These are phyloP conservation scores for Nyctibius bracteatus DNA, from an alignment of 2,113 vertebrate species.

Conservation along the genomic window DNA sequence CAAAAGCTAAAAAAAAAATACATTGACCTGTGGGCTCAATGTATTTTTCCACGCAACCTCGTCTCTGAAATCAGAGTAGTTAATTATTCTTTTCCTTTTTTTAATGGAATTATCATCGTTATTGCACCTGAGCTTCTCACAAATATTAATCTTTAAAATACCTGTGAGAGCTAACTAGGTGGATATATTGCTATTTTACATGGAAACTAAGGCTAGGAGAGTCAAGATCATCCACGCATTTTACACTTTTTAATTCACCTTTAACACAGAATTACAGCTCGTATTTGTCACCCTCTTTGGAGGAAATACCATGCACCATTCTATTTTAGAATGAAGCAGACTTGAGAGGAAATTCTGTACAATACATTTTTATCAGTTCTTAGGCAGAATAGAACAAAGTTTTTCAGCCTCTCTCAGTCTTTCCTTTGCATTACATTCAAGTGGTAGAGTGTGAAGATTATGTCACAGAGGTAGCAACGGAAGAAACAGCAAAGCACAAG, in stretches of 20 bases:
- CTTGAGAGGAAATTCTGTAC: background rate
- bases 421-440: background rate
- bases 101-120: background rate
- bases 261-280: background rate
- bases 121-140: background rate
- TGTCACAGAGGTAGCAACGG: background rate
- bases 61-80: background rate
- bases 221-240: background rate
- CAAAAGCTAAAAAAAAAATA: no score
- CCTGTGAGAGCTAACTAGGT: accelerated
- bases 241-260: background rate
- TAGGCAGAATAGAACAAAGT: background rate
- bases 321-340: background rate
- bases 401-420: background rate
- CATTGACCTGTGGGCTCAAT: background rate
- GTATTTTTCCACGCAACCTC: background rate
- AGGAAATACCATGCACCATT: background rate
- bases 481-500: background rate
- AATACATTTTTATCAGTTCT: background rate
- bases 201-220: background rate
- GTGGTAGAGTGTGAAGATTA: background rate
- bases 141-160: background rate
- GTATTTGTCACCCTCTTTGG: background rate
- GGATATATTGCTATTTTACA: background rate
- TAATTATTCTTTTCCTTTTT: background rate